phyloP scores from a whole-genome alignment of 1,140 invertebrate species.

The Drosophila kikkawai region DNA sequence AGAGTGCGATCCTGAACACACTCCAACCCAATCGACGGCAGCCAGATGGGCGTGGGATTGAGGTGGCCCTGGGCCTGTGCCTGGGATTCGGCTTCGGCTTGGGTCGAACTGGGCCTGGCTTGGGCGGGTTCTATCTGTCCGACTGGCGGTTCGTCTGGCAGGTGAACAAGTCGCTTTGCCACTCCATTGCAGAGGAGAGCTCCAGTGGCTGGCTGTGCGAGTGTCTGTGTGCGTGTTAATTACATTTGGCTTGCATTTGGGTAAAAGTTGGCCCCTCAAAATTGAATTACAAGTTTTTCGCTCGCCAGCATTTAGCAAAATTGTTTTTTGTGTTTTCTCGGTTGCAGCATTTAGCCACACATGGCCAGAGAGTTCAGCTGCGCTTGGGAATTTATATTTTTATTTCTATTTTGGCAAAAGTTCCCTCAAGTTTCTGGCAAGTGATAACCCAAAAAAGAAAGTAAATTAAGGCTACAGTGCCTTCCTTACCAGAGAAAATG shows the following conservation, averaged over 20 bases:
- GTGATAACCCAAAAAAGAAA: slow-evolving; percentile 30
- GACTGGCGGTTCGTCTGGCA: slow-evolving; percentile 33
- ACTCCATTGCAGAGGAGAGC: slow-evolving; percentile 37
- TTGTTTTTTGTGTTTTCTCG: slow-evolving; percentile 49
- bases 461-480: slow-evolving; percentile 25
- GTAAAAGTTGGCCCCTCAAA: slow-evolving; percentile 63
- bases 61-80: slow-evolving; percentile 1
- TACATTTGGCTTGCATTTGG: slow-evolving; percentile 77
- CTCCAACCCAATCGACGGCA: slow-evolving; percentile 59
- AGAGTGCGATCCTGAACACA: slow-evolving; percentile 34
- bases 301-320: slow-evolving; percentile 69
- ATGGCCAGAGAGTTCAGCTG: slow-evolving; percentile 28
- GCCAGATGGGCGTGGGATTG: slow-evolving; percentile 25
- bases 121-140: slow-evolving; percentile 15
- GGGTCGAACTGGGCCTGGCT: slow-evolving; percentile 3
- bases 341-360: slow-evolving; percentile 58
- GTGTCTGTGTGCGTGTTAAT: slow-evolving; percentile 71
- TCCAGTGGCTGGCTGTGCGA: slow-evolving; percentile 1
- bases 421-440: slow-evolving; percentile 53
- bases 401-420: slow-evolving; percentile 49
- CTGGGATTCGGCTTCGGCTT: background rate
- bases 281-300: slow-evolving; percentile 80
- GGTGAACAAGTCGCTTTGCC: slow-evolving; percentile 60
- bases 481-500: slow-evolving; percentile 5
- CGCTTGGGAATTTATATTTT: slow-evolving; percentile 34